Evolutionary conservation across 2,113 vertebrate species (phyloP).

Genomic region (Riparia riparia): DNA sequence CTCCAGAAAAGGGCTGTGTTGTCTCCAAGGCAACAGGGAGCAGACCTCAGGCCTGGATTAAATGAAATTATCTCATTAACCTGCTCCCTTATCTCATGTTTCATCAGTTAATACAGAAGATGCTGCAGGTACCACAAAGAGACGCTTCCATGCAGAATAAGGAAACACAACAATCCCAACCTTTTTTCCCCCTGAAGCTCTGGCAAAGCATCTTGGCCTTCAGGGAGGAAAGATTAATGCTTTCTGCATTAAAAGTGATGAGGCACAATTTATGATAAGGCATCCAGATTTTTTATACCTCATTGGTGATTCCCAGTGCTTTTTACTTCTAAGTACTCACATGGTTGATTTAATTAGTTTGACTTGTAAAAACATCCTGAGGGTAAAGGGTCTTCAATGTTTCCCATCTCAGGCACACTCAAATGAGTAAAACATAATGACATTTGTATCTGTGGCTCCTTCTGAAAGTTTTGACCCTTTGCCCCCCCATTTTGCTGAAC

Average conservation of each 20-base stretch:
- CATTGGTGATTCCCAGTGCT: neutral
- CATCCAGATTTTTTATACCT: neutral
- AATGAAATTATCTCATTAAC: conserved; percentile 27
- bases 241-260: neutral
- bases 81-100: neutral
- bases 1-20: neutral
- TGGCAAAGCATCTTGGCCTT: neutral
- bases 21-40: conserved; percentile 31
- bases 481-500: neutral
- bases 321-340: neutral
- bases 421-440: neutral
- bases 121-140: neutral
- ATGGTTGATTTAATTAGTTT: neutral
- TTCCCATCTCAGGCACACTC: neutral
- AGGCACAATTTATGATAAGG: neutral
- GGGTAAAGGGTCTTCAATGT: neutral
- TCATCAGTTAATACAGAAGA: neutral
- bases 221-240: neutral
- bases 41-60: neutral
- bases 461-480: neutral
- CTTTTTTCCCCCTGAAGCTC: neutral
- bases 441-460: neutral
- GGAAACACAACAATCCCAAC: neutral
- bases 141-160: neutral
- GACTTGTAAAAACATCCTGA: neutral